These are phyloP conservation scores for Capitulum mitella DNA, from an alignment of 2,888 invertebrate species.

Conservation along the genomic window DNA sequence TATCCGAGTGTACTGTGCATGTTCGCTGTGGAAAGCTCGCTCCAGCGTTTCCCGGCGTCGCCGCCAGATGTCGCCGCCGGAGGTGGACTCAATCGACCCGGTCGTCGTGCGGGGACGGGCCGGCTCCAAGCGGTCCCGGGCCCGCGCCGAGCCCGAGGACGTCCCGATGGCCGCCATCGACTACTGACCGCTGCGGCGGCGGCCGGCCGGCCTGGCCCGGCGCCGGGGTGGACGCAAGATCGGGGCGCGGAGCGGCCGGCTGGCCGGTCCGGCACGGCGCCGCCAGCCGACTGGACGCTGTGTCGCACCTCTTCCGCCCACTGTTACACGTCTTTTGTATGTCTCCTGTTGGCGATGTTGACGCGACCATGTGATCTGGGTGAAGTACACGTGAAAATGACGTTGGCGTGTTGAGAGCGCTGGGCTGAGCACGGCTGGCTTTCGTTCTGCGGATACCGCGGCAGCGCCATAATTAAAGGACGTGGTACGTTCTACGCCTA, in stretches of 20 bases:
- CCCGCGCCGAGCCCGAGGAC: background rate
- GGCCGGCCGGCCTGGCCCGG: background rate
- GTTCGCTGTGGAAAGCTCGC: no score
- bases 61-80: background rate
- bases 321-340: background rate
- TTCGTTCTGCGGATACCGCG: no score
- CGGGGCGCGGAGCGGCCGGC: background rate
- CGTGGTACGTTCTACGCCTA: no score
- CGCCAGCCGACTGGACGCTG: background rate
- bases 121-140: background rate
- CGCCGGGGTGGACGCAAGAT: background rate
- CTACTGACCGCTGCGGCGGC: background rate
- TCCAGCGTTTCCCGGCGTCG: background rate
- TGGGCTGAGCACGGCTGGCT: no score
- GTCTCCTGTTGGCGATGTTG: background rate
- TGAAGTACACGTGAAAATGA: background rate
- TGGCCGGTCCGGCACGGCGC: background rate
- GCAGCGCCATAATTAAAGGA: no score
- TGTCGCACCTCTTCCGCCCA: background rate
- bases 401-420: no score
- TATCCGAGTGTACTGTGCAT: no score
- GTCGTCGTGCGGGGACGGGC: background rate
- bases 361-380: background rate
- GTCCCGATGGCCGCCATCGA: background rate
- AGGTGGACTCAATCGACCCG: background rate